Evolutionary conservation across 2,888 invertebrate genomes (phyloP).

Genomic region (Thalpophila matura): DNA sequence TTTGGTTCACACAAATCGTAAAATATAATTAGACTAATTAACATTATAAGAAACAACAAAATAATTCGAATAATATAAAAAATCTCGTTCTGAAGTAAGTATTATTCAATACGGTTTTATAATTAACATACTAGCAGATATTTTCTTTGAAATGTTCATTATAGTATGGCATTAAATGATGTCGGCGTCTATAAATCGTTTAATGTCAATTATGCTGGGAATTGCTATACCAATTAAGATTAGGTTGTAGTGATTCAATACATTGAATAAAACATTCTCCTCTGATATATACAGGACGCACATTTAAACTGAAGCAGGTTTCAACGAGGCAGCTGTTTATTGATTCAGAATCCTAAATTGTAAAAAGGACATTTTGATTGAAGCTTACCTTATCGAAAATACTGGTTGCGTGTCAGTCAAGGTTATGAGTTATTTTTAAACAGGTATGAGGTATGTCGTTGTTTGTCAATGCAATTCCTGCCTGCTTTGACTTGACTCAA

Average conservation of each 20-base stretch:
- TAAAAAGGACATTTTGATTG: constrained; percentile 25
- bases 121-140: constrained; percentile 51
- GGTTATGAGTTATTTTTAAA: background rate
- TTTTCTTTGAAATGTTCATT: constrained; percentile 55
- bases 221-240: constrained; percentile 71
- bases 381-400: constrained; percentile 17
- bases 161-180: constrained; percentile 59
- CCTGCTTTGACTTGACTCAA: background rate
- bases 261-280: constrained; percentile 67
- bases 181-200: constrained; percentile 67
- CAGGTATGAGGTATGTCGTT: background rate
- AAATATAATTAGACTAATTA: constrained; percentile 50
- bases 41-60: constrained; percentile 53
- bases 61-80: constrained; percentile 48
- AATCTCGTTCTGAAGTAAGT: constrained; percentile 32
- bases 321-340: constrained; percentile 49
- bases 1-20: constrained; percentile 20
- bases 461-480: background rate
- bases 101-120: constrained; percentile 38
- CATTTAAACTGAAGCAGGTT: constrained; percentile 48
- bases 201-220: constrained; percentile 68
- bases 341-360: constrained; percentile 45
- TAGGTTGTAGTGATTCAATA: constrained; percentile 67
- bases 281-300: constrained; percentile 58
- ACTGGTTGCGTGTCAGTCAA: constrained; percentile 10